Conservation (phyloP, 1,140 invertebrate genomes). For the Nymphalis io region DNA sequence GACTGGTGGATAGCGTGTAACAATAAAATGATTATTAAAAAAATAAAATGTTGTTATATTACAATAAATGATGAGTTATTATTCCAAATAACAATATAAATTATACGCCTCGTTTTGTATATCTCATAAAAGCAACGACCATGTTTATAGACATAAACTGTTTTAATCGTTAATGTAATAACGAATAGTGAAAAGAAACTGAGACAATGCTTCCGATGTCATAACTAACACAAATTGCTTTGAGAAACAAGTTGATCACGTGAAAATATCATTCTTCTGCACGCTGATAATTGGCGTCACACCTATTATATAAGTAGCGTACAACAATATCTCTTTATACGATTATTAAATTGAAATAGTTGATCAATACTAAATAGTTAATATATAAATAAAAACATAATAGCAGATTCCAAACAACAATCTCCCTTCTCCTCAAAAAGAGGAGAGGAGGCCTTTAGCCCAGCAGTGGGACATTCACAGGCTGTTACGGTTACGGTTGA, state of each 20-base stretch:
- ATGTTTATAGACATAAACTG: not conserved
- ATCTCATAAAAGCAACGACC: not conserved
- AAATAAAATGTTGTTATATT: not conserved
- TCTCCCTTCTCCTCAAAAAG: too few relatives aligned
- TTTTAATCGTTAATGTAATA: conserved; percentile 7
- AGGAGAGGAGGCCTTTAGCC: too few relatives aligned
- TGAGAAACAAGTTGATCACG: conserved; percentile 13
- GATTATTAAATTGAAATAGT: not conserved
- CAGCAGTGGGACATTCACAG: too few relatives aligned
- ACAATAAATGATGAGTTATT: not conserved
- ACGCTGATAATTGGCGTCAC: not conserved
- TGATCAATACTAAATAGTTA: too few relatives aligned
- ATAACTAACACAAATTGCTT: conserved; percentile 7
- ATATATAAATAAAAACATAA: too few relatives aligned
- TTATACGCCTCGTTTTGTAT: not conserved
- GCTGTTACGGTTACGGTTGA: too few relatives aligned
- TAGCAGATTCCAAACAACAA: too few relatives aligned
- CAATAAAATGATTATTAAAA: conserved; percentile 48
- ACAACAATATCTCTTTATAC: not conserved
- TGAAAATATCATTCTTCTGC: conserved; percentile 7
- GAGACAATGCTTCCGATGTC: conserved; percentile 4
- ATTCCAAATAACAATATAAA: not conserved
- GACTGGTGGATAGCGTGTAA: conserved; percentile 70
- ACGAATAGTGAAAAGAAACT: conserved; percentile 1
- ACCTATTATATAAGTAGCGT: not conserved